A percentile compares a stretch with the other conserved stretches of the same genome.
phyloP scores from a whole-genome alignment of 1,140 invertebrate species.

The Psix sp. region DNA sequence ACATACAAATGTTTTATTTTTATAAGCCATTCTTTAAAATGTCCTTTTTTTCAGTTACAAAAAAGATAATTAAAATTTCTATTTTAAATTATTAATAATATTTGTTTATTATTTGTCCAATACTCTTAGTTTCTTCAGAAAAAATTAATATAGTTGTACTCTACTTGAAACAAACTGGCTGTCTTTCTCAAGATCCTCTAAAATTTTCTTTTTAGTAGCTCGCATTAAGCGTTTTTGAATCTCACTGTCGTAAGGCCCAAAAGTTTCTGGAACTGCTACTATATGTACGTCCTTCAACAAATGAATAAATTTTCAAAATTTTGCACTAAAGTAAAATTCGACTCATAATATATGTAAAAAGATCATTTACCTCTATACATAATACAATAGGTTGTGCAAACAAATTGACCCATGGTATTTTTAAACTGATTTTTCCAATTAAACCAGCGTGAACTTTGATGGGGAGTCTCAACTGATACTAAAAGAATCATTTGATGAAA shows the following conservation, averaged over 20 bases:
- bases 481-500: too few relatives aligned
- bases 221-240: conserved; percentile 84
- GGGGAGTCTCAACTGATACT: conserved; percentile 88
- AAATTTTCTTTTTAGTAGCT: conserved; percentile 83
- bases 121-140: too few relatives aligned
- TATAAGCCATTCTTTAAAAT: too few relatives aligned
- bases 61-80: conserved; percentile 1
- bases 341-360: too few relatives aligned
- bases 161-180: conserved; percentile 73
- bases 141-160: conserved; percentile 10
- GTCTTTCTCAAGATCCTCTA: conserved; percentile 77
- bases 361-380: conserved; percentile 81
- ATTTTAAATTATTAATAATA: conserved; percentile 3
- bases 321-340: too few relatives aligned
- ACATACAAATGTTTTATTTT: too few relatives aligned
- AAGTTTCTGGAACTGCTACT: conserved; percentile 85
- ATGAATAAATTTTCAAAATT: background rate
- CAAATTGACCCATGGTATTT: conserved; percentile 87
- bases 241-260: conserved; percentile 84
- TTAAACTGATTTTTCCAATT: conserved; percentile 85
- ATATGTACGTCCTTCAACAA: conserved; percentile 82
- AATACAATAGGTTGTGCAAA: conserved; percentile 83
- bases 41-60: conserved; percentile 79
- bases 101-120: conserved; percentile 33
- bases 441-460: conserved; percentile 89